Conservation (phyloP, 2,113 vertebrate species). For the Panthera leo region DNA sequence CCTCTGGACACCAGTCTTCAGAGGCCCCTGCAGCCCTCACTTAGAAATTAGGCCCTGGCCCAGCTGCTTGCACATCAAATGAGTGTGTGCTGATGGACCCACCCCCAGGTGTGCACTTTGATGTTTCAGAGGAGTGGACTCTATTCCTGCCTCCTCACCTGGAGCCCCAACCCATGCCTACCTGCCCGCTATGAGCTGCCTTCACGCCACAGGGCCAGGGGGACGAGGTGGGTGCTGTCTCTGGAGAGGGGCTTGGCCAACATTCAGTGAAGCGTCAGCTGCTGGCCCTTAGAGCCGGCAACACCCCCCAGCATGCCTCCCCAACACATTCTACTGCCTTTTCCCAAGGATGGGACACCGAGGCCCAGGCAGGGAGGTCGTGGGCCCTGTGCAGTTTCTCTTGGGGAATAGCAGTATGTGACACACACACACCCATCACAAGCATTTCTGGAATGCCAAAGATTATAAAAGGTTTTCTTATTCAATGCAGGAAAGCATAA, state of each 20-base stretch:
- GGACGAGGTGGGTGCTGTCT: not conserved
- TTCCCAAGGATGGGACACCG: not conserved
- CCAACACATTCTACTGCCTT: not conserved
- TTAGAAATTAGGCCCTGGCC: not conserved
- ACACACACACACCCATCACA: not conserved
- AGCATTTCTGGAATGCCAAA: not conserved
- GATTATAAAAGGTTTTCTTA: not conserved
- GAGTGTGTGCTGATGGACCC: not conserved
- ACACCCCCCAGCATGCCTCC: not conserved
- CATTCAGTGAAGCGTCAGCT: not conserved
- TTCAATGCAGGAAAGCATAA: not conserved
- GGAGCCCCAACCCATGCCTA: not conserved
- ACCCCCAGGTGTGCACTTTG: not conserved
- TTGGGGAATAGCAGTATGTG: not conserved
- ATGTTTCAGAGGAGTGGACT: not conserved
- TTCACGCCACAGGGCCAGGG: not conserved
- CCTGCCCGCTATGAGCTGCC: not conserved
- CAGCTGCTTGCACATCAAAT: not conserved
- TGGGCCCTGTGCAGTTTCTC: accelerated
- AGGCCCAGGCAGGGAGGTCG: not conserved
- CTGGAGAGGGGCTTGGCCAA: not conserved
- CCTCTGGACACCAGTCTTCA: not conserved
- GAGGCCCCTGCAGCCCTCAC: not conserved
- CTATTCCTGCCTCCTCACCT: not conserved
- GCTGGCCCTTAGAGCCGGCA: not conserved